These are phyloP conservation scores for Macrocentrus cingulum DNA, from an alignment of 1,140 invertebrate genomes.

Conservation along the genomic window DNA sequence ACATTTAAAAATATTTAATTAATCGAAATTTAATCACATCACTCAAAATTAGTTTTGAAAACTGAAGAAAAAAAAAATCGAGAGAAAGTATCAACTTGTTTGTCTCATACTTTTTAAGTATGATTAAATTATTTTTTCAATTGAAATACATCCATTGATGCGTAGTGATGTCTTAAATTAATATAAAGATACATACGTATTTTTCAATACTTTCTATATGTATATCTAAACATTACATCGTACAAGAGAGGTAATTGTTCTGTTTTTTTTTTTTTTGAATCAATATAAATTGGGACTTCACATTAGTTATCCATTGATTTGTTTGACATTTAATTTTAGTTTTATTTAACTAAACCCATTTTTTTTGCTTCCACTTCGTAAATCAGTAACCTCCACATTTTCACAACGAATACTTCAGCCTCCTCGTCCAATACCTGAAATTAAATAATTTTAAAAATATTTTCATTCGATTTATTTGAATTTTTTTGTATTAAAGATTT, in stretches of 20 bases:
- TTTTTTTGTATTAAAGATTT: too few species aligned
- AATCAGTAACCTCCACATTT: slow-evolving; percentile 99
- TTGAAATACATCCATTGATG: not conserved
- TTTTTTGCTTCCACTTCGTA: slow-evolving; percentile 99
- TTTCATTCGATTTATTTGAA: too few species aligned
- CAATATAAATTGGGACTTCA: slow-evolving; percentile 43
- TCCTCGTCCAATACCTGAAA: slow-evolving; percentile 96
- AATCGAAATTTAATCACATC: too few species aligned
- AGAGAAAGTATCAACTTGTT: not conserved
- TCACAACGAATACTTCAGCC: slow-evolving; percentile 98
- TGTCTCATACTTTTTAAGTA: too few species aligned
- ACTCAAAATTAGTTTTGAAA: too few species aligned
- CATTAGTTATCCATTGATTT: slow-evolving; percentile 30
- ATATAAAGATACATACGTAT: slow-evolving; percentile 20
- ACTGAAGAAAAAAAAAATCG: not conserved
- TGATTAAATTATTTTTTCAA: not conserved
- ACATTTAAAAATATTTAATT: too few species aligned
- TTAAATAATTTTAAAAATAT: too few species aligned
- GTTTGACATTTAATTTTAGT: slow-evolving; percentile 28
- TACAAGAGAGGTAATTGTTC: slow-evolving; percentile 28
- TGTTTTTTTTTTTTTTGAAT: slow-evolving; percentile 30
- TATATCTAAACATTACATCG: slow-evolving; percentile 46
- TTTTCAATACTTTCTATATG: slow-evolving; percentile 26
- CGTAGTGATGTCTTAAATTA: slow-evolving; percentile 10
- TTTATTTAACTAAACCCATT: slow-evolving; percentile 75